Base-by-base conservation (phyloP, 2,888 invertebrate genomes). In the Caenorhabditis sp. region DNA sequence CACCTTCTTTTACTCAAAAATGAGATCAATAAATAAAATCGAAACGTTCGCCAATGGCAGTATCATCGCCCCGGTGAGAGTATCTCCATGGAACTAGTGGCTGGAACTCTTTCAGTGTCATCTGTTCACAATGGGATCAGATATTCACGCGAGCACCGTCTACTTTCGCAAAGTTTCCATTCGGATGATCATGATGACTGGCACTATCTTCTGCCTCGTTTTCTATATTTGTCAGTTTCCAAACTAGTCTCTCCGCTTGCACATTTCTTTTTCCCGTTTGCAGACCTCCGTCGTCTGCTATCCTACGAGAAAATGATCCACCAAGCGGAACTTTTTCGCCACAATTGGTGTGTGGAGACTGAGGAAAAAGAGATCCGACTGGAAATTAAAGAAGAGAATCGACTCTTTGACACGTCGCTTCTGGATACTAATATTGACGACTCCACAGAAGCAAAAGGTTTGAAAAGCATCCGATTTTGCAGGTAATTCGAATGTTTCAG, bases 281-380 rank as follows among this genome's bases (percentile, higher is more conserved):
- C 60, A 76, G 76, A 76, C n/a, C 76, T 76, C 13, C 76, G 76
- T 15, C 67, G 76, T 22, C 50, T 76, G 20, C 28, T 76, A 4
- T 58, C 50, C 6, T 61, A 40, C 28, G 67, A 76, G 20, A 76
- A 53, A 51, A 24, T 76, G 28, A 44, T 76, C n/a, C 76, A 76
- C 22, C 60, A 67, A n/a, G 51, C 53, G 0, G 76, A 76, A 76
- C 67, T 76, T 0, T 76, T 76, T 20, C 76, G 76, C 28, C 76
- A 76, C 32, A 76, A 76, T 24, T 76, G 76, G 76, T 76, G 76
- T 61, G 60, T 61, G 9, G 76, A 76, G 13, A 61, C 58, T 8
- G 76, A 76, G 8, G 18, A 67, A 1, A 76, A 61, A 24, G 76
- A 76, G 47, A 58, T 56, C 6, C 3, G 32, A 24, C 55, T 76